A percentile compares a stretch with the other conserved stretches of the same genome.
phyloP scores from a whole-genome alignment of 2,888 invertebrate species.

The Ptychoptera albimana region DNA sequence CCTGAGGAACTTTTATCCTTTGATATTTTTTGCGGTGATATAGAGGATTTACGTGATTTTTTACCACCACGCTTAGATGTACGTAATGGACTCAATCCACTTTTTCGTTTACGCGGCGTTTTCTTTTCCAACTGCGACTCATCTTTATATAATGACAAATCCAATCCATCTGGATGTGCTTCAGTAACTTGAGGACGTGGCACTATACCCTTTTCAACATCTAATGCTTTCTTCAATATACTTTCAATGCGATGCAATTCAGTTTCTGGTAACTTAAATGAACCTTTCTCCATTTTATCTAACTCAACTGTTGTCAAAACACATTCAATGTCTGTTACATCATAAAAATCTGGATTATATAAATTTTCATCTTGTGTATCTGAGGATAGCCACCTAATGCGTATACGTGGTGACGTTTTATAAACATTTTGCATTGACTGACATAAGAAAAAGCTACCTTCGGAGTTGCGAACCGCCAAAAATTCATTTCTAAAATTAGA shows the following conservation, averaged over 20 bases:
- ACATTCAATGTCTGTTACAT: constrained; percentile 79
- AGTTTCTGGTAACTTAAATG: constrained; percentile 49
- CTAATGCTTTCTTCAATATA: constrained; percentile 69
- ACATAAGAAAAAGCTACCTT: constrained; percentile 76
- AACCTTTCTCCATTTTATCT: constrained; percentile 53
- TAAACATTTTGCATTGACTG: constrained; percentile 84
- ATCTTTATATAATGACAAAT: constrained; percentile 66
- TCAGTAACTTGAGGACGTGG: constrained; percentile 51
- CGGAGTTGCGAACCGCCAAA: constrained; percentile 78
- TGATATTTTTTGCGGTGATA: too few species aligned
- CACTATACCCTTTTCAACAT: constrained; percentile 57
- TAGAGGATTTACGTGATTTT: too few species aligned
- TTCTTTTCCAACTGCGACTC: constrained; percentile 59
- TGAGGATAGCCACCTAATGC: constrained; percentile 80
- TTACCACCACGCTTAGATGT: too few species aligned
- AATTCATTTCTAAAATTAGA: constrained; percentile 56
- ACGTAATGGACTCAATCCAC: not conserved
- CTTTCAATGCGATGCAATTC: constrained; percentile 66
- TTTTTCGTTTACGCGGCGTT: constrained; percentile 27
- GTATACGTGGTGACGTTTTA: constrained; percentile 67
- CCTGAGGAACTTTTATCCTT: too few species aligned
- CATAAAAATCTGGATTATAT: constrained; percentile 82
- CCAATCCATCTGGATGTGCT: constrained; percentile 76
- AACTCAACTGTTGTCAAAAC: constrained; percentile 73
- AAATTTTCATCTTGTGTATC: constrained; percentile 35